phyloP scores from a whole-genome alignment of 2,888 invertebrate genomes.

The Cephus spinipes region DNA sequence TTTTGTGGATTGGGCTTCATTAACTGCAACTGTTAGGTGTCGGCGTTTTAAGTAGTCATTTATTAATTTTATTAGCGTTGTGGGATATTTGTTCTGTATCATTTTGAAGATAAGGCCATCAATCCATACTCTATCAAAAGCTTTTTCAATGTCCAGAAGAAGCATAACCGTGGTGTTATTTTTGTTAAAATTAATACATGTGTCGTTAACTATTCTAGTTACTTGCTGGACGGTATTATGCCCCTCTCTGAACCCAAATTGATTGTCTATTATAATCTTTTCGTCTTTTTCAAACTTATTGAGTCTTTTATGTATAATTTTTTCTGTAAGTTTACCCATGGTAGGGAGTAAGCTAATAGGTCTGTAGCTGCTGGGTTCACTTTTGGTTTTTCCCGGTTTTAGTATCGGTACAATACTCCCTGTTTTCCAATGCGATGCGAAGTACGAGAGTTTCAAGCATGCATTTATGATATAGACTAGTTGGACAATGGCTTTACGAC shows the following conservation, averaged over 20 bases:
- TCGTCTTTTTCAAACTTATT: slow-evolving; percentile 24
- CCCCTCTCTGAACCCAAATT: slow-evolving; percentile 48
- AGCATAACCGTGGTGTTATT: slow-evolving; percentile 41
- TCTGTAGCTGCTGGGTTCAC: slow-evolving; percentile 12
- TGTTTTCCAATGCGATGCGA: neutral
- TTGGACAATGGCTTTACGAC: neutral
- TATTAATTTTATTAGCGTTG: slow-evolving; percentile 37
- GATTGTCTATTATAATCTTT: slow-evolving; percentile 25
- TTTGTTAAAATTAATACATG: slow-evolving; percentile 40
- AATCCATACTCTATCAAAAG: slow-evolving; percentile 55
- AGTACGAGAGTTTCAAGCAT: neutral
- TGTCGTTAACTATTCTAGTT: slow-evolving; percentile 41
- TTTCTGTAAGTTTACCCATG: slow-evolving; percentile 25
- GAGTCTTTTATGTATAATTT: slow-evolving; percentile 27
- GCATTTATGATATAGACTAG: neutral
- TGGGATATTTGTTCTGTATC: slow-evolving; percentile 33
- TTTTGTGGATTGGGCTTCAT: slow-evolving; percentile 21
- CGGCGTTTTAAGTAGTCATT: slow-evolving; percentile 39
- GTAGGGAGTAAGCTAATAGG: slow-evolving; percentile 27
- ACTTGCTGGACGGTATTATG: slow-evolving; percentile 48
- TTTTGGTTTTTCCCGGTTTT: neutral
- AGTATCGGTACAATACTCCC: neutral
- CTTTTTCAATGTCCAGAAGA: slow-evolving; percentile 54
- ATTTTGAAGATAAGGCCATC: slow-evolving; percentile 50
- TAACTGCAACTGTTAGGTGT: slow-evolving; percentile 34